phyloP scores from a whole-genome alignment of 2,888 invertebrate species.

The Tetranychus truncatus region DNA sequence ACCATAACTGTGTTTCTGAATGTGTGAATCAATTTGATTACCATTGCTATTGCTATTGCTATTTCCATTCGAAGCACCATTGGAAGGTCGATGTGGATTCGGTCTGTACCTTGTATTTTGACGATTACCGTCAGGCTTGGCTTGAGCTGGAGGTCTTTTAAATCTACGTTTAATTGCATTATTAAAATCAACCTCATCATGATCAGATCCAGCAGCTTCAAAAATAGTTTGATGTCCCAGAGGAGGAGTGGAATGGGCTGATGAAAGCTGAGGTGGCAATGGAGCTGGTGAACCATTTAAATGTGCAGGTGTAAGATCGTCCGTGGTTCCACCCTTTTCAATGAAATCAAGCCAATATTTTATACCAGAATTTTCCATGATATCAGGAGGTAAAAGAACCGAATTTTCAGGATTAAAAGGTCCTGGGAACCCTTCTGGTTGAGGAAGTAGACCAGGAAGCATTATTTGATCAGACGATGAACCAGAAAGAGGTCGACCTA shows the following conservation, averaged over 20 bases:
- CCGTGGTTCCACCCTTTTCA: conserved; percentile 14
- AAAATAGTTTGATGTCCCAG: neutral
- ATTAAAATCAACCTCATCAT: conserved; percentile 10
- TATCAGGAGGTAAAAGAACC: conserved; percentile 12
- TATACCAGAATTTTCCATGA: conserved; percentile 17
- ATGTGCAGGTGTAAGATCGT: neutral
- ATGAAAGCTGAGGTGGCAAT: neutral
- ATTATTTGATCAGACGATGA: neutral
- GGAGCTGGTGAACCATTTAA: neutral
- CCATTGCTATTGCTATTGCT: neutral
- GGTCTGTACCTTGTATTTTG: neutral
- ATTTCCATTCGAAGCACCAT: neutral
- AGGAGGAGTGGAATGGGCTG: neutral
- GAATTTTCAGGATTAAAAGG: conserved; percentile 15
- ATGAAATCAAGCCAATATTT: conserved; percentile 22
- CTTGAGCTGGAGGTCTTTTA: neutral
- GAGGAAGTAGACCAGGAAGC: conserved; percentile 8
- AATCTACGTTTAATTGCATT: neutral
- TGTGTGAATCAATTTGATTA: neutral
- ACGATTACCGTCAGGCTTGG: neutral
- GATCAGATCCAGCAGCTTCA: conserved; percentile 8
- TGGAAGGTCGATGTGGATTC: neutral
- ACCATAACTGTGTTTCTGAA: neutral
- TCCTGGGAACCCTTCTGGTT: conserved; percentile 15
- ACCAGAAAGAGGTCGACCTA: neutral